Evolutionary conservation across 2,797 vertebrate genomes (phyloP).

Genomic region (Scolopax bukidnonensis): DNA sequence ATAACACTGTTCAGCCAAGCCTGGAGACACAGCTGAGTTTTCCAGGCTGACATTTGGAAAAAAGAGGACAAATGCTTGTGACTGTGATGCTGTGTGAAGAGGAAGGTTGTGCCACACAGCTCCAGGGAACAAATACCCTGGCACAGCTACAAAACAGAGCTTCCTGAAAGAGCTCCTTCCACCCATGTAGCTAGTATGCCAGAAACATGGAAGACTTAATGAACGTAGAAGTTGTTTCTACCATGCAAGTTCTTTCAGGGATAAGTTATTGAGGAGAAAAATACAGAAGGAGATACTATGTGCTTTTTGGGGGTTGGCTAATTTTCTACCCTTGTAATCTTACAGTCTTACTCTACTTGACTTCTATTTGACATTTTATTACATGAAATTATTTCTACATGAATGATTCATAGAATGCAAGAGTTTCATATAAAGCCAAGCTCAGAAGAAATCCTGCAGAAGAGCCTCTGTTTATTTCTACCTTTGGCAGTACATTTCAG

Average conservation of each 20-base stretch:
- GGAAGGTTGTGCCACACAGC: neutral
- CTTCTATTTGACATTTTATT: slow-evolving; percentile 1
- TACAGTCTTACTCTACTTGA: neutral
- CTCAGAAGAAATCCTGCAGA: neutral
- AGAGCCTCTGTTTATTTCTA: neutral
- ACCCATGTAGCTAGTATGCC: neutral
- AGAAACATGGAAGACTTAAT: neutral
- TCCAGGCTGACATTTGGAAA: neutral
- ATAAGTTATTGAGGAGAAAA: neutral
- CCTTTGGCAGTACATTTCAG: neutral
- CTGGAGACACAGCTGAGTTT: neutral
- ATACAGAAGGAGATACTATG: neutral
- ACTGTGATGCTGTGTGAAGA: neutral
- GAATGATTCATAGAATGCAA: neutral
- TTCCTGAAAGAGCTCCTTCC: neutral
- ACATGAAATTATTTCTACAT: neutral
- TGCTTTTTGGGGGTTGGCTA: neutral
- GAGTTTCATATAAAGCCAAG: neutral
- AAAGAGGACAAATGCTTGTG: neutral
- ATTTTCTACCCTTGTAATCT: neutral
- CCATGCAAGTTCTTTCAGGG: neutral
- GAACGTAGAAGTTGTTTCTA: neutral
- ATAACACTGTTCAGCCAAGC: neutral
- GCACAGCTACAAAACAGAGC: neutral
- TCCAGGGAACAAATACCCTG: neutral